These are phyloP conservation scores for Scaptomyza parva DNA, from an alignment of 2,888 invertebrate genomes.

Conservation along the genomic window DNA sequence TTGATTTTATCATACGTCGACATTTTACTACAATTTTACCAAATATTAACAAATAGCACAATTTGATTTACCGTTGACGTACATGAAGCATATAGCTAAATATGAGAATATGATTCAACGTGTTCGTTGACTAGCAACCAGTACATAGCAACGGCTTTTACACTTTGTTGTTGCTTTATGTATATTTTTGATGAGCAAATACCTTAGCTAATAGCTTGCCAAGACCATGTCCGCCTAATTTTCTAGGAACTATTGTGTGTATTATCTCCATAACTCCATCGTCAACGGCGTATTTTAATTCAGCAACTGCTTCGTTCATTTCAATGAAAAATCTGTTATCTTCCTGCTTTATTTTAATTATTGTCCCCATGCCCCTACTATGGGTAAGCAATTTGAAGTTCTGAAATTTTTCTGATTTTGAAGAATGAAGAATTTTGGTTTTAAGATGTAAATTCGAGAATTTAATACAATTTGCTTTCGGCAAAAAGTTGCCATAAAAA, in stretches of 20 bases:
- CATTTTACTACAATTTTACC: neutral
- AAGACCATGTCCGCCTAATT: conserved; percentile 39
- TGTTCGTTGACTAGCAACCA: conserved; percentile 29
- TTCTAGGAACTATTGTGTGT: conserved; percentile 37
- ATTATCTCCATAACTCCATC: conserved; percentile 40
- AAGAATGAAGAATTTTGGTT: neutral
- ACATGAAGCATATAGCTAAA: neutral
- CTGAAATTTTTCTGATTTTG: neutral
- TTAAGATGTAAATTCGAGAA: neutral
- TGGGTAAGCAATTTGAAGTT: neutral
- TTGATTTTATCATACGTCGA: neutral
- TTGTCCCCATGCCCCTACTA: conserved; percentile 13
- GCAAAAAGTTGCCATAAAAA: neutral
- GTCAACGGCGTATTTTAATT: conserved; percentile 15
- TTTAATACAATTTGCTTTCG: neutral
- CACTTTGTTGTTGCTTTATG: neutral
- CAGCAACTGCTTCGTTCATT: conserved; percentile 15
- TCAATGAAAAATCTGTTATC: conserved; percentile 31
- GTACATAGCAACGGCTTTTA: conserved; percentile 30
- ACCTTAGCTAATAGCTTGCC: conserved; percentile 51
- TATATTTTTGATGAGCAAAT: conserved; percentile 19
- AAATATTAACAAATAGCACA: neutral
- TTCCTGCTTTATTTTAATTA: conserved; percentile 3
- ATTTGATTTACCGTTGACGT: no score
- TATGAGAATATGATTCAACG: neutral